Base-by-base conservation (phyloP, 30 jellyfish, hydroid and myxozoan genomes). In the Nemopilema nomurai region DNA sequence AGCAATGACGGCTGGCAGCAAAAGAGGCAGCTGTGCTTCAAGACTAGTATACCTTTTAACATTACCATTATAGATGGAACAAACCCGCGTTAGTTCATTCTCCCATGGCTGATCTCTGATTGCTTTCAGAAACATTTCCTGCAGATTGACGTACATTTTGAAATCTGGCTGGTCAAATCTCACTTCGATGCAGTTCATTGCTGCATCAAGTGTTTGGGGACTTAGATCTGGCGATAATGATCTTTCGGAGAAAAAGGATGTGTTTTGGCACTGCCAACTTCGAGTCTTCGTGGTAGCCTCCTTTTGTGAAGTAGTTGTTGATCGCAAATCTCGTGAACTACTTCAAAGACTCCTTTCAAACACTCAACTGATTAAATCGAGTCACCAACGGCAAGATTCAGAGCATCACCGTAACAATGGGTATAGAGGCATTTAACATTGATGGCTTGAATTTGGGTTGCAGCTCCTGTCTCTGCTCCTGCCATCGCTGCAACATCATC, bases 401-500 rank as follows among this genome's bases (percentile, higher is more conserved):
- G 76, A 67, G 94, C 77, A 77, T 74, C 78, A 31, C 90, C 69
- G 69, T 85, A 76, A 76, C 90, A 75, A 84, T 74, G 88, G 83
- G 74, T 72, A 71, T 83, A 83, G 18, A 51, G 92, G 86, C 92
- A 83, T 79, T 87, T 78, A 29, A 81, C 76, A 66, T 74, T 85
- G 83, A 74, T 65, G n/a, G 88, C 88, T 66, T 85, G 74, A 22
- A 85, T 73, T 77, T 69, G 85, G 24, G 90, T 51, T 51, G 86
- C 81, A 77, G 79, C 96, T 53, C 91, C 96, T 77, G 87, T 57
- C 83, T 77, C 79, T 62, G 90, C 86, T 31, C 91, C 86, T 72
- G 90, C 91, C 91, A 87, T 87, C 86, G 96, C 86, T 50, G 96
- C 96, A 79, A 91, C 86, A 77, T 91, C 96, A 68, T 87, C 96